These are phyloP conservation scores for Molorchus minor DNA, from an alignment of 2,888 invertebrate genomes.

Conservation along the genomic window DNA sequence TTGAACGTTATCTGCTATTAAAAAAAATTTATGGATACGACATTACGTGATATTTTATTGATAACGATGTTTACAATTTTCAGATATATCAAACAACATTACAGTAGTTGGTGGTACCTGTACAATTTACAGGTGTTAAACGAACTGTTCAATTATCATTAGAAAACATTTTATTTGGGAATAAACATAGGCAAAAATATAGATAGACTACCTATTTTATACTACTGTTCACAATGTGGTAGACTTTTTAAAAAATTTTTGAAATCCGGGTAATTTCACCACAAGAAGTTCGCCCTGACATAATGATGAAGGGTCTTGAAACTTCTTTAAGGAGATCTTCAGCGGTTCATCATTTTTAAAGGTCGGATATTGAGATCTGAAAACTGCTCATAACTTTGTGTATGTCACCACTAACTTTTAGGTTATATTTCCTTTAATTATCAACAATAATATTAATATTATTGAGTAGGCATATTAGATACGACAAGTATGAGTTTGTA, in stretches of 20 bases:
- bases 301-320: neutral
- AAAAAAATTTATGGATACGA: neutral
- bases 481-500: too few relatives aligned
- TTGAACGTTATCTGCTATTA: neutral
- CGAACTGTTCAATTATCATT: neutral
- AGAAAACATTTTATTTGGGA: neutral
- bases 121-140: neutral
- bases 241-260: neutral
- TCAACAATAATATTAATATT: too few relatives aligned
- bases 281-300: neutral
- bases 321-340: neutral
- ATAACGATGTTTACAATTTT: neutral
- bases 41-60: neutral
- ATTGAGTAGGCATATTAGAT: too few relatives aligned
- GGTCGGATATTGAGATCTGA: neutral
- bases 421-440: too few relatives aligned
- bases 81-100: neutral
- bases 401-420: too few relatives aligned
- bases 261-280: neutral
- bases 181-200: neutral
- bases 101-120: neutral
- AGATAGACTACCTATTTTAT: neutral
- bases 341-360: neutral
- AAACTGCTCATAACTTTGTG: too few relatives aligned
- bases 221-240: neutral